Evolutionary conservation across 2,113 vertebrate species (phyloP).

Genomic region (Chrysemys picta): DNA sequence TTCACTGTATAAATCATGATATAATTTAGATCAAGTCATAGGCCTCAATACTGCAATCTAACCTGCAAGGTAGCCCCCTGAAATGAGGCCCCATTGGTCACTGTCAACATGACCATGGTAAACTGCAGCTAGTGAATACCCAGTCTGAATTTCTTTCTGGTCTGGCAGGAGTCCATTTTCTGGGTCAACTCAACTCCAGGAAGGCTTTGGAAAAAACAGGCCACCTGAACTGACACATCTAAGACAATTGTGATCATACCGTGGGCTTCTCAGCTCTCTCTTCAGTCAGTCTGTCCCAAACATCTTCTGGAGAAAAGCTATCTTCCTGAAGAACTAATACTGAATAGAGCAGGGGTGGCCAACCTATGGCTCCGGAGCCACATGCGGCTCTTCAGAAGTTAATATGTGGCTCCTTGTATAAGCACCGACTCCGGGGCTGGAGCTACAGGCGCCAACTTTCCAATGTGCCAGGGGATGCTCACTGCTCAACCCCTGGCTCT

Average conservation of each 20-base stretch:
- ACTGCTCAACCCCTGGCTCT: too few relatives aligned
- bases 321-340: background rate
- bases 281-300: background rate
- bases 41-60: background rate
- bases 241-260: background rate
- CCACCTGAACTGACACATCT: rapidly evolving
- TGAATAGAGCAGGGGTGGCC: background rate
- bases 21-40: background rate
- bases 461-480: too few relatives aligned
- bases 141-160: background rate
- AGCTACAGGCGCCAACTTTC: too few relatives aligned
- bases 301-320: background rate
- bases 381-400: too few relatives aligned
- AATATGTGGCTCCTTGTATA: too few relatives aligned
- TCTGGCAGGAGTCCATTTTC: background rate
- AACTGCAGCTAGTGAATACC: background rate
- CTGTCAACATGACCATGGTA: background rate
- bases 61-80: background rate
- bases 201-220: background rate
- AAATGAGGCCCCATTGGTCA: background rate
- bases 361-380: too few relatives aligned
- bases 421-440: too few relatives aligned
- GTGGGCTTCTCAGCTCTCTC: background rate
- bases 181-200: background rate
- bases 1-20: background rate